Percentiles rank a stretch among this genome's conserved stretches.
These are phyloP conservation scores for Aleiodes testaceus DNA, from an alignment of 2,888 invertebrate genomes.

Conservation along the genomic window DNA sequence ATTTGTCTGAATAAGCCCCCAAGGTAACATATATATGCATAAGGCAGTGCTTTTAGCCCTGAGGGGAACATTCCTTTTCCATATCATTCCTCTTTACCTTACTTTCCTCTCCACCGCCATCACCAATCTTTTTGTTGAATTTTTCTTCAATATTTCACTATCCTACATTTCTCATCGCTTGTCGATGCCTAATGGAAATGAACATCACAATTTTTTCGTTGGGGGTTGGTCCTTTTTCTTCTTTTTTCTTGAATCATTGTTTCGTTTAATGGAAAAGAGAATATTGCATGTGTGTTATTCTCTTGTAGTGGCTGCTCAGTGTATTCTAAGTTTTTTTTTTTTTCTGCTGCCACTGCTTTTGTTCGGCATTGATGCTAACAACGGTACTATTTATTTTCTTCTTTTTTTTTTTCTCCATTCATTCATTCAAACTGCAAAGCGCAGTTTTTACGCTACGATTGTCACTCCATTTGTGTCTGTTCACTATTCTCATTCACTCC, in stretches of 20 bases:
- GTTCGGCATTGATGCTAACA: slow-evolving; percentile 8
- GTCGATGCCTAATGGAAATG: slow-evolving; percentile 66
- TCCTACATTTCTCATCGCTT: slow-evolving; percentile 55
- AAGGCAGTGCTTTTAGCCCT: slow-evolving; percentile 12
- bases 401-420: slow-evolving; percentile 4
- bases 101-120: slow-evolving; percentile 10
- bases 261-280: slow-evolving; percentile 31
- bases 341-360: slow-evolving; percentile 4
- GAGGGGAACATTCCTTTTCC: slow-evolving; percentile 30
- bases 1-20: slow-evolving; percentile 72
- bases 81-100: slow-evolving; percentile 13
- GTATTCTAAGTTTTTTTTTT: slow-evolving; percentile 22
- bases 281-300: slow-evolving; percentile 43
- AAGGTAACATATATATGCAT: slow-evolving; percentile 48
- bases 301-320: slow-evolving; percentile 36
- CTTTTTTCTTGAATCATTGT: slow-evolving; percentile 44
- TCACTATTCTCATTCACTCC: slow-evolving; percentile 39
- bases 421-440: neutral
- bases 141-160: slow-evolving; percentile 51
- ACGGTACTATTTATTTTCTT: slow-evolving; percentile 25
- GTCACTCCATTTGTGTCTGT: slow-evolving; percentile 11
- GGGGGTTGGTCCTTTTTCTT: neutral
- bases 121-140: slow-evolving; percentile 12
- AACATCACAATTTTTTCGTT: slow-evolving; percentile 39
- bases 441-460: slow-evolving; percentile 18